phyloP scores from a whole-genome alignment of 2,113 vertebrate species.

The Ascaphus truei region DNA sequence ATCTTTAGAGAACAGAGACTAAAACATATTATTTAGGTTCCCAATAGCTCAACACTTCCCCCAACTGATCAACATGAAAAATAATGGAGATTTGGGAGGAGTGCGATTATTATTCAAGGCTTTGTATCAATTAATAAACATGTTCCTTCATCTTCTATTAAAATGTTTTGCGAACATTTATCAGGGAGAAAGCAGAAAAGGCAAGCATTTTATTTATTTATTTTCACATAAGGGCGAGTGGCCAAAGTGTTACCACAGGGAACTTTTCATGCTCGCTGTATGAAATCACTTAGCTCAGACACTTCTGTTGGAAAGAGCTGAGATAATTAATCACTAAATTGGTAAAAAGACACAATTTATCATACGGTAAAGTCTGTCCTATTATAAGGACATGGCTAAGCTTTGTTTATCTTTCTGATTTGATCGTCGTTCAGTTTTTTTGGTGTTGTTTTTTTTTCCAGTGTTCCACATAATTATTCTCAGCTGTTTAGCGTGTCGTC shows the following conservation, averaged over 20 bases:
- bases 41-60: too few species aligned
- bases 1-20: too few species aligned
- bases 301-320: not conserved
- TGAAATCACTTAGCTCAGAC: not conserved
- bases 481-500: not conserved
- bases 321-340: not conserved
- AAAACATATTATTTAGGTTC: too few species aligned
- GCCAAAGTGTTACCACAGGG: not conserved
- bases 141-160: not conserved
- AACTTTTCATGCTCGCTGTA: not conserved
- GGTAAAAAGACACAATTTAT: not conserved
- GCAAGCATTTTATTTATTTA: too few species aligned
- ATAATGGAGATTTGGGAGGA: not conserved
- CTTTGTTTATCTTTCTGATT: not conserved
- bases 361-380: not conserved
- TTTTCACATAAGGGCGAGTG: not conserved
- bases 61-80: too few species aligned
- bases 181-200: not conserved
- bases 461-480: slow-evolving; percentile 17
- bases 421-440: too few species aligned
- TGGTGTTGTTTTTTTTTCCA: not conserved
- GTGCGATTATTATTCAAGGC: not conserved
- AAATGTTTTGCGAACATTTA: not conserved
- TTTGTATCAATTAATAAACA: not conserved
- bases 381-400: not conserved